Conservation (phyloP, 2,888 invertebrate species). For the Ditula angustiorana region DNA sequence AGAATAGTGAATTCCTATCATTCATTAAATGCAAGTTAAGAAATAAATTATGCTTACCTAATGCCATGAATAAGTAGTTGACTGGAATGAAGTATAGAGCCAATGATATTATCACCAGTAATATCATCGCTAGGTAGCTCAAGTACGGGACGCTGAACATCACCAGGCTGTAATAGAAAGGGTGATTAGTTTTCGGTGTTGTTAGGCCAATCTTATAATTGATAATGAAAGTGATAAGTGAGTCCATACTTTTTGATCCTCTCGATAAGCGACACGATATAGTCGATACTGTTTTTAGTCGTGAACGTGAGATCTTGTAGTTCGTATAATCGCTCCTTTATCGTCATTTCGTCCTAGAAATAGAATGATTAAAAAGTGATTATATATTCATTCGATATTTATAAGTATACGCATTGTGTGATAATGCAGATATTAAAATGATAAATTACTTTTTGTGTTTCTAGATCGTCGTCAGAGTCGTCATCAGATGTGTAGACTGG, state of each 20-base stretch:
- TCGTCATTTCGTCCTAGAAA: slow-evolving; percentile 74
- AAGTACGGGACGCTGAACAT: slow-evolving; percentile 78
- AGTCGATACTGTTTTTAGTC: slow-evolving; percentile 78
- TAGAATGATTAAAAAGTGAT: slow-evolving; percentile 5
- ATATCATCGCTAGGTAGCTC: slow-evolving; percentile 70
- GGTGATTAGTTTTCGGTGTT: background rate
- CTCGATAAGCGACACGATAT: slow-evolving; percentile 73
- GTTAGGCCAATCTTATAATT: no score
- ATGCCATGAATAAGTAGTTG: slow-evolving; percentile 76
- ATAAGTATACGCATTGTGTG: no score
- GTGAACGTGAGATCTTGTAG: slow-evolving; percentile 80
- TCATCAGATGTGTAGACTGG: slow-evolving; percentile 63
- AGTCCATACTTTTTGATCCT: slow-evolving; percentile 74
- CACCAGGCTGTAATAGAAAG: slow-evolving; percentile 65
- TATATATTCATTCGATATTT: no score
- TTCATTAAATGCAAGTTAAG: no score
- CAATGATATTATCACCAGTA: slow-evolving; percentile 58
- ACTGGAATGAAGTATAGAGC: slow-evolving; percentile 71
- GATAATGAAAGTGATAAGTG: no score
- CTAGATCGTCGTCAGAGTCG: slow-evolving; percentile 72
- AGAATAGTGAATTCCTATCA: no score
- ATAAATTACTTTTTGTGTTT: slow-evolving; percentile 61
- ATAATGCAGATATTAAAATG: background rate
- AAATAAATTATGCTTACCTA: slow-evolving; percentile 72
- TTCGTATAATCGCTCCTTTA: slow-evolving; percentile 68